Conservation (phyloP, 2,113 vertebrate genomes). For the Marmota flaviventris region DNA sequence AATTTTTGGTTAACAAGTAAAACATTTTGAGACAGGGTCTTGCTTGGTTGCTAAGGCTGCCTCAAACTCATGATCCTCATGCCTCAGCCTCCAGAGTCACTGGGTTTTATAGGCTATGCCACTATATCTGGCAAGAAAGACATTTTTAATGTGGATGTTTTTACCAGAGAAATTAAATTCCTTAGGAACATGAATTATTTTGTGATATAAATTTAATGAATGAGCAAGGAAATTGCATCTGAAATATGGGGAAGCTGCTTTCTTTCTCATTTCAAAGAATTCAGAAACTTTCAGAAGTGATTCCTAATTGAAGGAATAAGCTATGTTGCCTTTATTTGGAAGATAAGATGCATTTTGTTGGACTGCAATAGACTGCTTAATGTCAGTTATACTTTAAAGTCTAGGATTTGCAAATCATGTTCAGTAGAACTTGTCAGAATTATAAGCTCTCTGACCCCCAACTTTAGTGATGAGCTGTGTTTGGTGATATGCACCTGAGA, state of each 20-base stretch:
- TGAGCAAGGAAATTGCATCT: neutral
- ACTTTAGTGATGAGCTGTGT: neutral
- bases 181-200: neutral
- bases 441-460: neutral
- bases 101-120: no score
- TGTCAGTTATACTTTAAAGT: neutral
- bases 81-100: no score
- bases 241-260: neutral
- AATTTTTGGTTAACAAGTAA: neutral
- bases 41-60: neutral
- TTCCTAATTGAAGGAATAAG: neutral
- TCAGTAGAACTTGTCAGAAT: neutral
- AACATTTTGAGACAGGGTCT: neutral
- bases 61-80: neutral
- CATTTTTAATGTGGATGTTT: neutral
- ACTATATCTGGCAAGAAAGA: no score
- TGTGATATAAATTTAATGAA: slow-evolving; percentile 5
- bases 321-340: neutral
- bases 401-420: neutral
- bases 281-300: neutral
- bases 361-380: neutral
- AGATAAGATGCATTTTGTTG: neutral
- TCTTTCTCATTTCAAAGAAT: neutral
- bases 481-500: no score
- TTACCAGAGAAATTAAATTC: neutral